Conservation (phyloP, 2,888 invertebrate genomes). For the Aproaerema taeniolella region DNA sequence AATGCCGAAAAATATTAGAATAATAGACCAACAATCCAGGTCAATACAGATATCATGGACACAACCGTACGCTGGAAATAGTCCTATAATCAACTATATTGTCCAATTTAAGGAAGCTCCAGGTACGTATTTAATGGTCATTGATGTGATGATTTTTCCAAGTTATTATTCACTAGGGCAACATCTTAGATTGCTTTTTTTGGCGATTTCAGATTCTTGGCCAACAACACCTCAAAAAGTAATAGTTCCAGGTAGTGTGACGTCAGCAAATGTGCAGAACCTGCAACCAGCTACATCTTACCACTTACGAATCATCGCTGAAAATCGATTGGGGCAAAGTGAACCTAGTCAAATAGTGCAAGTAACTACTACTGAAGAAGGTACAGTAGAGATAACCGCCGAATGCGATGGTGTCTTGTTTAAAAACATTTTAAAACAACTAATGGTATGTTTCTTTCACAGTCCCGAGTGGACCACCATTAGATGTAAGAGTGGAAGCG, state of each 20-base stretch:
- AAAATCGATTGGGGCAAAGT: slow-evolving; percentile 92
- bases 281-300: slow-evolving; percentile 92
- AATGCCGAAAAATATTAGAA: slow-evolving; percentile 90
- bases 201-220: slow-evolving; percentile 82
- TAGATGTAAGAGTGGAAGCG: slow-evolving; percentile 89
- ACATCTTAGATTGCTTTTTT: too few species aligned
- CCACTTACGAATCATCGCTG: slow-evolving; percentile 91
- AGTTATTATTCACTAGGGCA: too few species aligned
- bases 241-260: slow-evolving; percentile 89
- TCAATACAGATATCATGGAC: slow-evolving; percentile 93
- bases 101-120: slow-evolving; percentile 92
- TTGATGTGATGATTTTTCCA: too few species aligned
- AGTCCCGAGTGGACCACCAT: slow-evolving; percentile 89
- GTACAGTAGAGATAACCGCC: slow-evolving; percentile 39
- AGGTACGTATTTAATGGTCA: slow-evolving; percentile 76
- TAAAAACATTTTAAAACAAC: too few species aligned
- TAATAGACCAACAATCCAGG: slow-evolving; percentile 90
- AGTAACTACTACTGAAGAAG: slow-evolving; percentile 91
- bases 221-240: slow-evolving; percentile 89
- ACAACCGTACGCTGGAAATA: slow-evolving; percentile 92
- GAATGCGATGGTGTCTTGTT: too few species aligned
- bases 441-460: too few species aligned
- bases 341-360: slow-evolving; percentile 91
- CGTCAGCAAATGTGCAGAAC: slow-evolving; percentile 87
- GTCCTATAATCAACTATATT: slow-evolving; percentile 91